Evolutionary conservation across 2,888 invertebrate species (phyloP), one percentile per base, ranked within the genome.

Genomic region (Polietes domitor): DNA sequence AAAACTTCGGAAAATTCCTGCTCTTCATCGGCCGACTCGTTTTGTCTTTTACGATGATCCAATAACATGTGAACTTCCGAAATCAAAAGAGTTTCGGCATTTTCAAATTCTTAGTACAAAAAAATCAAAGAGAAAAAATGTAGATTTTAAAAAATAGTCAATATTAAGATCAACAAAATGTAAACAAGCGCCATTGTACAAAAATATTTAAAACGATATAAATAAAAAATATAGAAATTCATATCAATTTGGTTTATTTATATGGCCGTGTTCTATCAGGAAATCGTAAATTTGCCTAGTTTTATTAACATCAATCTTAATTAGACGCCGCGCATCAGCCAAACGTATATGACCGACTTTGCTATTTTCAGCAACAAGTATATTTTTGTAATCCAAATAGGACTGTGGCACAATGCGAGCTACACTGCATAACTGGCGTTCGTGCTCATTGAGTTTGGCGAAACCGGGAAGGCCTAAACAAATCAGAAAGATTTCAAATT

Each of bases 1-100:
- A 99, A 99, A 9, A 99, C 99, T 92, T 99, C 99, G 0, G 98
- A 98, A 91, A 99, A 96, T 92, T 99, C 99, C 92, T 99, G 99
- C 90, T 98, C 98, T 89, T 99, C 99, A 91, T 99, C 99, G 2
- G 98, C 98, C 37, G 97, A 98, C 92, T 99, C 99, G 92, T 99
- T 99, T 92, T 99, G 99, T 43, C 97, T 96, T 92, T 99, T 98
- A 75, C 99, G 95, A 92, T 99, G 99, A 91, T 99, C 98, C 88
- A 99, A 92, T 88, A 99, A 93, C 97, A 99, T 98, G 91, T 97
- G 97, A 0, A 98, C 98, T 93, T 98, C 98, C 2, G 98, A 98
- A 91, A 99, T 98, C 75, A 99, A 93, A 79, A 99, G 93, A 0
- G 99, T 99, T 93, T 99, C 99, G 1, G 98, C 98, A 93, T 97